Conservation (phyloP, 2,113 vertebrate genomes). For the Phocoena phocoena region DNA sequence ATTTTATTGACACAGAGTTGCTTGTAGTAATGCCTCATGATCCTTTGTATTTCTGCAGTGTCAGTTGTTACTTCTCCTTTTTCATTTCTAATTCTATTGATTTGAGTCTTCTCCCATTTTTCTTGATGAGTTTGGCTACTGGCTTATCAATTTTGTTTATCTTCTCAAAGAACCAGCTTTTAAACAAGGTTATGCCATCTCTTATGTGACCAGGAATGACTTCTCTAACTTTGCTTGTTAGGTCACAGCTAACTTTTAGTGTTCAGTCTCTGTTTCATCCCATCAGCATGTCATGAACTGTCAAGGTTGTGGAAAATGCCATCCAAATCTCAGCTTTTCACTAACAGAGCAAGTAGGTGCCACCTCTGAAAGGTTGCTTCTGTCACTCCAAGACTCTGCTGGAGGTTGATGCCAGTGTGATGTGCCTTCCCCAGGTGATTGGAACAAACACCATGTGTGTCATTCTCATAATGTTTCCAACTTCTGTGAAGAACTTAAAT, state of each 20-base stretch:
- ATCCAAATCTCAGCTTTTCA: slow-evolving; percentile 17
- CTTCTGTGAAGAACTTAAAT: not conserved
- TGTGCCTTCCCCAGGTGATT: not conserved
- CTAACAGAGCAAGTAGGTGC: not conserved
- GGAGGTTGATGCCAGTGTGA: not conserved
- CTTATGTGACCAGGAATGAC: not conserved
- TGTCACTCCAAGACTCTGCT: slow-evolving; percentile 37
- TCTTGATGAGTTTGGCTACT: too few relatives aligned
- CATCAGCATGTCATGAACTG: slow-evolving; percentile 21
- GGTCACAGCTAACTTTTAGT: not conserved
- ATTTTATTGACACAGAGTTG: too few relatives aligned
- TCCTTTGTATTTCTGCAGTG: too few relatives aligned
- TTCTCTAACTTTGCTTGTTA: slow-evolving; percentile 47
- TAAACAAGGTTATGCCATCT: not conserved
- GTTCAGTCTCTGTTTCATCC: not conserved
- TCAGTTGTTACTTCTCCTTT: too few relatives aligned
- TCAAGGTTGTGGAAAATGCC: not conserved
- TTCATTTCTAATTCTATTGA: too few relatives aligned
- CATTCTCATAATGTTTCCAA: not conserved
- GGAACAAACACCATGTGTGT: not conserved
- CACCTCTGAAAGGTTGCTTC: not conserved
- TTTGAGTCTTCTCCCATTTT: too few relatives aligned
- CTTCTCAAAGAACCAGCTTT: too few relatives aligned
- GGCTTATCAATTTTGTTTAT: too few relatives aligned
- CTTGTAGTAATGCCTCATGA: too few relatives aligned